Base-by-base conservation (phyloP, 2,113 vertebrate species). In the Egretta garzetta region DNA sequence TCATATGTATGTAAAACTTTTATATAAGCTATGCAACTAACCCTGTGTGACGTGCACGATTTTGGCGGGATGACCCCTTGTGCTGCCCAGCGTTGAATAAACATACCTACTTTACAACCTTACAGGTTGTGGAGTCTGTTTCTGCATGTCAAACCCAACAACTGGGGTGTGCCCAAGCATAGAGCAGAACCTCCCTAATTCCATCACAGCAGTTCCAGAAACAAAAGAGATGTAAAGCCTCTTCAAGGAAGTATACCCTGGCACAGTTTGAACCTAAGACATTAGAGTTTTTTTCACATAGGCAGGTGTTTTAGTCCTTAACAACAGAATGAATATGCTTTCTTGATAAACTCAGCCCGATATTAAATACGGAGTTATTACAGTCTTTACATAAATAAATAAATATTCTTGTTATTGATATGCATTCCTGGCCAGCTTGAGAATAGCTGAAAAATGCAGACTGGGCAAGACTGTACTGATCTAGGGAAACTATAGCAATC, bases 281-380 rank as follows among this genome's bases (percentile, higher is more conserved):
- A 52, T 47, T 6, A 55, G 39, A 12, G 43, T 27, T 76, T 73
- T 83, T 90, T 94, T 83, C 71, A 93, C 37, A 76, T 1, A 60
- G 14, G 13, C 17, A 68, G 18, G 30, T 59, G 18, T 80, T 88
- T 62, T 74, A 92, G 88, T 62, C 39, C n/a, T 20, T 39, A 66
- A 68, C 24, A 88, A 49, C 14, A n/a, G 32, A 86, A n/a, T 3
- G 4, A 92, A 90, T 90, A 83, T 15, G 12, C 7, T 62, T 92
- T 49, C 27, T 82, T 92, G 58, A 70, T 41, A 80, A 92, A 83
- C 39, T 83, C 24, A 66, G 45, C 30, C 53, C 88, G 79, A 86
- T 43, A 59, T 50, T 86, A 88, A 90, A 92, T 47, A 86, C 8
- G 60, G 66, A 76, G 28, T 91, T 94, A 80, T 37, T 50, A 60